Conservation (phyloP, 2,113 vertebrate genomes). For the Tyrannus savana region DNA sequence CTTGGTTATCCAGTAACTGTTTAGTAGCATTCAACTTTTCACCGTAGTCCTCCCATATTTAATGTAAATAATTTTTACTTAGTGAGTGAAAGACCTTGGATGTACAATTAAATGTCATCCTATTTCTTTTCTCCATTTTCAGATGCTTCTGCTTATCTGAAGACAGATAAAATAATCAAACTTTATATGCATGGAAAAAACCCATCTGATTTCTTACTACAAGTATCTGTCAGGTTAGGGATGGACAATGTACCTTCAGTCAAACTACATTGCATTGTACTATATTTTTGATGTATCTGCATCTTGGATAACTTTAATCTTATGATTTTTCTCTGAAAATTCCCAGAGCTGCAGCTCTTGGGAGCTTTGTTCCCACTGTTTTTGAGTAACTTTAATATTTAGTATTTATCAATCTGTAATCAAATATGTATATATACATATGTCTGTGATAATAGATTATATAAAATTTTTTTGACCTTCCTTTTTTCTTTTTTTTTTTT, state of each 20-base stretch:
- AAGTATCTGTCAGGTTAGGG: not conserved
- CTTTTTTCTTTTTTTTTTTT: rapidly evolving
- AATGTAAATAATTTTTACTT: not conserved
- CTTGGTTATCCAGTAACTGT: not conserved
- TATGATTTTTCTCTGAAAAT: not conserved
- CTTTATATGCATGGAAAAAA: not conserved
- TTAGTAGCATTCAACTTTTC: not conserved
- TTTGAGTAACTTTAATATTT: not conserved
- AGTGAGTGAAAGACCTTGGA: not conserved
- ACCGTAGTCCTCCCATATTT: not conserved
- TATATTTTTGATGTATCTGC: not conserved
- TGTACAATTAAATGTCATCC: not conserved
- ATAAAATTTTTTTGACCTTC: not conserved
- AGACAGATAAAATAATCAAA: not conserved
- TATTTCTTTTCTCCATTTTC: not conserved
- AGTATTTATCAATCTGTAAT: not conserved
- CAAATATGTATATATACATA: not conserved
- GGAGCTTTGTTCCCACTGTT: not conserved
- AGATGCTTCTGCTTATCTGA: not conserved
- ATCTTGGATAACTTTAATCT: not conserved
- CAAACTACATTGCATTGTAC: not conserved
- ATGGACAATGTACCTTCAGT: not conserved
- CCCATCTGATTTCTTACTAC: not conserved
- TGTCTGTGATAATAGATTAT: not conserved
- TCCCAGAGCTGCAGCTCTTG: not conserved